Evolutionary conservation across 2,113 vertebrate genomes (phyloP).

Genomic region (Protomyctophum bolini): DNA sequence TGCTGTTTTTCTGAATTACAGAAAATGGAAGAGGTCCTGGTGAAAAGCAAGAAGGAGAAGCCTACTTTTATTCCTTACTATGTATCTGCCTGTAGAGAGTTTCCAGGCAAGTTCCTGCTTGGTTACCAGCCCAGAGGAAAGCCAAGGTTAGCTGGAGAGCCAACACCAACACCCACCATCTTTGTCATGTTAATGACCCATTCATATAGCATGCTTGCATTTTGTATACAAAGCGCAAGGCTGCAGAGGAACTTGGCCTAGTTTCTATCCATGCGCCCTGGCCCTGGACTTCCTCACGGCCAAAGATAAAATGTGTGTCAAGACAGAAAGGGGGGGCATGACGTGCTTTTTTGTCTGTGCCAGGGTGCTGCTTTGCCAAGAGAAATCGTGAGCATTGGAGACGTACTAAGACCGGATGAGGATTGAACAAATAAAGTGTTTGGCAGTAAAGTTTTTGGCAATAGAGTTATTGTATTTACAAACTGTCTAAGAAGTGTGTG

Average conservation of each 20-base stretch:
- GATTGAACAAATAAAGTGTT: background rate
- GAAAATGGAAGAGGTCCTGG: slow-evolving; percentile 90
- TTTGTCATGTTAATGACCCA: slow-evolving; percentile 44
- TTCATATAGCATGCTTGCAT: slow-evolving; percentile 12
- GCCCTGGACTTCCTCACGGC: background rate
- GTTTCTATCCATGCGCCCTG: slow-evolving; percentile 6
- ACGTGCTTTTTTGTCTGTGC: slow-evolving; percentile 14
- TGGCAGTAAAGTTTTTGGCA: background rate
- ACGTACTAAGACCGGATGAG: background rate
- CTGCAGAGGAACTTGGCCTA: slow-evolving; percentile 1
- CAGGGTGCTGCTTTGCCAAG: background rate
- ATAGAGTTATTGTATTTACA: background rate
- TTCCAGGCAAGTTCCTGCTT: slow-evolving; percentile 90
- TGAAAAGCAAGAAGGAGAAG: slow-evolving; percentile 90
- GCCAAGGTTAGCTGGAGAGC: slow-evolving; percentile 78
- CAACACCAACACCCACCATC: slow-evolving; percentile 20
- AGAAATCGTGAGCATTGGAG: slow-evolving; percentile 9
- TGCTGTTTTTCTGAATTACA: slow-evolving; percentile 50
- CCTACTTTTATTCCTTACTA: slow-evolving; percentile 90
- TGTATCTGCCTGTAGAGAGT: slow-evolving; percentile 88
- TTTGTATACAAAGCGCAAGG: slow-evolving; percentile 18
- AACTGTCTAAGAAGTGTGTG: background rate
- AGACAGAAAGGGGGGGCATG: slow-evolving; percentile 9
- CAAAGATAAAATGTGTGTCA: slow-evolving; percentile 42
- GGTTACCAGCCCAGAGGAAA: slow-evolving; percentile 88